Percentiles rank a stretch among this genome's conserved stretches.
Evolutionary conservation across 2,888 invertebrate species (phyloP).

Genomic region (Diarsia brunnea): DNA sequence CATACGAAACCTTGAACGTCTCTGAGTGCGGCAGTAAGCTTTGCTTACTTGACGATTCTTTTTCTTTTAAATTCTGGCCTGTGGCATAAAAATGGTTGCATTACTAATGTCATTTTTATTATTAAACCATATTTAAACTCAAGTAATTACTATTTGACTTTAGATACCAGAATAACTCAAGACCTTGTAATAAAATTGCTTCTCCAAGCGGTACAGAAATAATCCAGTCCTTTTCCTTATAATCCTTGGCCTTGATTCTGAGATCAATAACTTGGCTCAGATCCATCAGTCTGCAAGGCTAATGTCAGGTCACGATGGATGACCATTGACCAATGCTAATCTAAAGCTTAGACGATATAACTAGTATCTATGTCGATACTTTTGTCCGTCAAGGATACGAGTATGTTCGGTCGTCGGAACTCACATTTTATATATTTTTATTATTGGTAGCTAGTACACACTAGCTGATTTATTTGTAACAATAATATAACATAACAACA

Average conservation of each 20-base stretch:
- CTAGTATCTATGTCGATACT: not conserved
- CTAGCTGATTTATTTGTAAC: no score
- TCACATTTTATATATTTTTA: no score
- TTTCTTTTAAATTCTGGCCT: not conserved
- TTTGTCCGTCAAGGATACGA: not conserved
- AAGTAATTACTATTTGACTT: no score
- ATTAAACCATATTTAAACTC: no score
- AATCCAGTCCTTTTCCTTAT: not conserved
- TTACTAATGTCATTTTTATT: no score
- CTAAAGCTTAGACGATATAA: not conserved
- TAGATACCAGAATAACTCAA: not conserved
- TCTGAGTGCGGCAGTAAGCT: not conserved
- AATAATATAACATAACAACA: no score
- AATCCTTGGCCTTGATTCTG: constrained; percentile 22
- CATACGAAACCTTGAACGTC: no score
- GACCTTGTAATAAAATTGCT: no score
- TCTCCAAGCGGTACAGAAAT: not conserved
- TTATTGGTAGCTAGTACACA: no score
- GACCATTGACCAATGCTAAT: constrained; percentile 18
- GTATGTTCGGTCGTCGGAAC: not conserved
- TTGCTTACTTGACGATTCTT: not conserved
- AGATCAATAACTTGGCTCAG: constrained; percentile 37
- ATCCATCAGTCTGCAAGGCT: constrained; percentile 26
- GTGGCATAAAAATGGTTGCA: not conserved
- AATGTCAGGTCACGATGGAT: constrained; percentile 21